These are phyloP conservation scores for Dendropsophus ebraccatus DNA, from an alignment of 2,113 vertebrate genomes.

Conservation along the genomic window DNA sequence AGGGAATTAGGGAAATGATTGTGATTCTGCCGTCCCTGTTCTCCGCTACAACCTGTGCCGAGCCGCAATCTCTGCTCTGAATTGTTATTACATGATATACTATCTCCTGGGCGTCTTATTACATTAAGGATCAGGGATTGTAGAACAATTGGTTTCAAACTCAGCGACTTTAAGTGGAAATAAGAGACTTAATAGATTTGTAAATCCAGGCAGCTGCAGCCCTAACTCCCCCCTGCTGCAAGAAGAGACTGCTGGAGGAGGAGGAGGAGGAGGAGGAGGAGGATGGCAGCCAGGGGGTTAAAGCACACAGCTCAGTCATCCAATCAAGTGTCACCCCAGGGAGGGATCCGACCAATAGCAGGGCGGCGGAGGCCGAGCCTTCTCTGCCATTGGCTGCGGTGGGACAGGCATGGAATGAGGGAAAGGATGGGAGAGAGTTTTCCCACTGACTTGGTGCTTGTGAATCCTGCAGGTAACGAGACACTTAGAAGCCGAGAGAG, in stretches of 20 bases:
- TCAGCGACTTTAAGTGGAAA: constrained; percentile 54
- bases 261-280: not conserved
- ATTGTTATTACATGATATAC: constrained; percentile 53
- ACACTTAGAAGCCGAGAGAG: constrained; percentile 10
- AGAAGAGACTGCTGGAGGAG: not conserved
- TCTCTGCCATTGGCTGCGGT: constrained; percentile 38
- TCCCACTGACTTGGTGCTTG: constrained; percentile 52
- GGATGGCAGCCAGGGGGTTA: constrained; percentile 17
- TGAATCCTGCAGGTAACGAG: constrained; percentile 55
- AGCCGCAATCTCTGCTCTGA: constrained; percentile 40
- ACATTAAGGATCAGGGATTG: constrained; percentile 49
- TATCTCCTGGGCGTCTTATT: constrained; percentile 46
- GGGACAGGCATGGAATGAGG: constrained; percentile 51
- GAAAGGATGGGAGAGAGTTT: constrained; percentile 53
- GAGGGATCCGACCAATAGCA: constrained; percentile 27
- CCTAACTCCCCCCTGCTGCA: constrained; percentile 28
- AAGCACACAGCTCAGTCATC: constrained; percentile 17
- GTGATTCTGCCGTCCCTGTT: constrained; percentile 22
- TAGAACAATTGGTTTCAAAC: constrained; percentile 50
- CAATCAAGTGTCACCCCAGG: constrained; percentile 48
- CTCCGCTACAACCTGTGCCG: constrained; percentile 24
- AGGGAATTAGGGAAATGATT: constrained; percentile 34
- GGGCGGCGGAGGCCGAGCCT: constrained; percentile 17
- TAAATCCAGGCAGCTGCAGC: constrained; percentile 52
- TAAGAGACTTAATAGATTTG: constrained; percentile 58